Percentiles rank a stretch among this genome's conserved stretches.
Conservation (phyloP, 1,140 invertebrate genomes). For the Zaprionus gabonicus region DNA sequence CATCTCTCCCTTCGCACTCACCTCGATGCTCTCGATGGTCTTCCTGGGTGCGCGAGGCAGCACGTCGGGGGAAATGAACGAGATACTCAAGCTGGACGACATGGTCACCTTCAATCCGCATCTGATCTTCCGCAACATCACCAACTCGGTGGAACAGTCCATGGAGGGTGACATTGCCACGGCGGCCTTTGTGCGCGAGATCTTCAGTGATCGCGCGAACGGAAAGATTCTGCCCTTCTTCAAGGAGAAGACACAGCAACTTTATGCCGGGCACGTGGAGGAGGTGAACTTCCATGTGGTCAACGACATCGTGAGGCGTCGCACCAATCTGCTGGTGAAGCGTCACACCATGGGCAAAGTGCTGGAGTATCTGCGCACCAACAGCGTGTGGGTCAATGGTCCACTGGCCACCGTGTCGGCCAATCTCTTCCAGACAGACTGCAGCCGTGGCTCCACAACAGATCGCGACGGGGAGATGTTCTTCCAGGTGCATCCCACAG, state of each 20-base stretch:
- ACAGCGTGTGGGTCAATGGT: constrained; percentile 88
- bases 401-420: constrained; percentile 91
- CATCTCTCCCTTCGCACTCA: constrained; percentile 93
- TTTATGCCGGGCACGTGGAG: constrained; percentile 93
- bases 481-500: constrained; percentile 91
- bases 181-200: constrained; percentile 90
- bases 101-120: constrained; percentile 95
- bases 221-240: constrained; percentile 93
- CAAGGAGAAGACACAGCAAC: constrained; percentile 92
- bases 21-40: constrained; percentile 93
- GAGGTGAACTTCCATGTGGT: constrained; percentile 93
- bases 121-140: constrained; percentile 92
- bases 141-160: constrained; percentile 89
- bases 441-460: constrained; percentile 88
- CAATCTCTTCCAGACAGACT: constrained; percentile 93
- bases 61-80: constrained; percentile 96
- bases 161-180: constrained; percentile 89
- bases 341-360: constrained; percentile 91
- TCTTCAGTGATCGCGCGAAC: constrained; percentile 91
- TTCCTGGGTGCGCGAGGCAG: constrained; percentile 93
- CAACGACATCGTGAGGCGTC: constrained; percentile 89
- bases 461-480: constrained; percentile 93
- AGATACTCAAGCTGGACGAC: constrained; percentile 92
- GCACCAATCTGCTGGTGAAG: constrained; percentile 91
- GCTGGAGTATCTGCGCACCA: constrained; percentile 90